Evolutionary conservation across 2,888 invertebrate genomes (phyloP).

Genomic region (Caenorhabditis angaria): DNA sequence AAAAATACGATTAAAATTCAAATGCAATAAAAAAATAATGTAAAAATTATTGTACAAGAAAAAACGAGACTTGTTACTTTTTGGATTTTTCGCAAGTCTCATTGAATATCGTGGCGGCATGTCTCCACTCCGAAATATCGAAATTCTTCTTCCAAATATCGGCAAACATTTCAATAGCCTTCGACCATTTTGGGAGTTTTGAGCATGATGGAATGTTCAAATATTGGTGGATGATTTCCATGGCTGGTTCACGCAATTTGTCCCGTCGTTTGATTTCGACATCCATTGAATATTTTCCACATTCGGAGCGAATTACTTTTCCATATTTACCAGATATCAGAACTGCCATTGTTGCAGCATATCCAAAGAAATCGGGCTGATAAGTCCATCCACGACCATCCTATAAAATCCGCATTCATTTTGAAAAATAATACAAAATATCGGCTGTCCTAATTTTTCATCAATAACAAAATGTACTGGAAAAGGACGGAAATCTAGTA

Average conservation of each 20-base stretch:
- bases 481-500: too few species aligned
- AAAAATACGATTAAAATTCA: too few species aligned
- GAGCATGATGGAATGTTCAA: background rate
- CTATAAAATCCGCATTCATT: background rate
- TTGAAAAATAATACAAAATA: too few species aligned
- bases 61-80: background rate
- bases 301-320: constrained; percentile 72
- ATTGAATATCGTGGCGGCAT: background rate
- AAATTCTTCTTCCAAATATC: background rate
- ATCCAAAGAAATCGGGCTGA: constrained; percentile 87
- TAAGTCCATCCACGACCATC: constrained; percentile 84
- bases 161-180: background rate
- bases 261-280: constrained; percentile 70
- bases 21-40: background rate
- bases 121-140: background rate
- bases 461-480: too few species aligned
- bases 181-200: background rate
- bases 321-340: constrained; percentile 88
- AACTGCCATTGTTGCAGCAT: constrained; percentile 87
- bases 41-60: background rate
- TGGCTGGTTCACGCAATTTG: constrained; percentile 78
- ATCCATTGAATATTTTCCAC: constrained; percentile 55
- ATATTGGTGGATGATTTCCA: constrained; percentile 80
- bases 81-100: background rate
- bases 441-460: too few species aligned